A percentile compares a stretch with the other conserved stretches of the same genome.
Evolutionary conservation across 2,797 vertebrate species (phyloP).

Genomic region (Siniperca scherzeri): DNA sequence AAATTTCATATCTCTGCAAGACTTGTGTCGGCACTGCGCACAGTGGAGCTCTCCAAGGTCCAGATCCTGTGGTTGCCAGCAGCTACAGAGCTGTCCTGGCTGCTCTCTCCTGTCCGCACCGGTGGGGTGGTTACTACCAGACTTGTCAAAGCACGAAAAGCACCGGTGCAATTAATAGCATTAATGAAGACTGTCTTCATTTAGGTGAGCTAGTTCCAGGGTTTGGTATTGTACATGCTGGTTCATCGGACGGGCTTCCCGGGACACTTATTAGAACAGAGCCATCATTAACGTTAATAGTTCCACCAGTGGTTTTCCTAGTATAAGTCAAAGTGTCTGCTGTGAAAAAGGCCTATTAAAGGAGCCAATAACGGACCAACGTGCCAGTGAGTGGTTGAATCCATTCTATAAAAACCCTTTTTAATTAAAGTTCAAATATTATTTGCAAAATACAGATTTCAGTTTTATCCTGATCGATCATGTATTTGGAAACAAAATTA

Average conservation of each 20-base stretch:
- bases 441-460: background rate
- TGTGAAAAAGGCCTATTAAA: background rate
- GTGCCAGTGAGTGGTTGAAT: background rate
- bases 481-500: background rate
- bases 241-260: background rate
- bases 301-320: background rate
- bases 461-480: background rate
- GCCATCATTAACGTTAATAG: background rate
- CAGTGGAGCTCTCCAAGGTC: slow-evolving; percentile 40
- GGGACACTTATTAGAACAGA: background rate
- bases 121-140: background rate
- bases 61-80: background rate
- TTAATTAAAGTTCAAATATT: background rate
- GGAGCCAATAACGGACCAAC: background rate
- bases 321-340: background rate
- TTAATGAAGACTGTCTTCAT: background rate
- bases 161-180: background rate
- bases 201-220: background rate
- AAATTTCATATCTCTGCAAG: too few relatives aligned
- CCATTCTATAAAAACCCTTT: background rate
- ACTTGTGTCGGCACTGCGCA: background rate
- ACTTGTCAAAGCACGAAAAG: background rate
- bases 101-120: background rate
- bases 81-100: background rate
- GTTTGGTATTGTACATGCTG: background rate